A percentile compares a stretch with the other conserved stretches of the same genome.
These are phyloP conservation scores for Chironomus tepperi DNA, from an alignment of 1,140 invertebrate species.

Conservation along the genomic window DNA sequence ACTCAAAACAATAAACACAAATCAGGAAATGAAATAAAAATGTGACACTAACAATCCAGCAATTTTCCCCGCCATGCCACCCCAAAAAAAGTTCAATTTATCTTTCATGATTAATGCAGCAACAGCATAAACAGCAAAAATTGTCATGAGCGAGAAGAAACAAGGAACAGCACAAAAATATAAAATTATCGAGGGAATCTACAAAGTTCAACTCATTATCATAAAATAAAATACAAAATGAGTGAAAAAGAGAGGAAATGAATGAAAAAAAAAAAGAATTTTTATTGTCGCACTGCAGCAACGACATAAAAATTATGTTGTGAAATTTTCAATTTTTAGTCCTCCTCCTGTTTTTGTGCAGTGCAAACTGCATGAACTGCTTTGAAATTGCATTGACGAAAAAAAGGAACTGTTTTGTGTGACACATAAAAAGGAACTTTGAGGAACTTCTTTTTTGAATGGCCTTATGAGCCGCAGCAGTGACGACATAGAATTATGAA, in stretches of 20 bases:
- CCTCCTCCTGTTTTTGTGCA: neutral
- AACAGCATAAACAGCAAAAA: neutral
- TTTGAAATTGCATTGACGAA: neutral
- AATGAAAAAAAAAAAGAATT: neutral
- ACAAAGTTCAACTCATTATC: conserved; percentile 20
- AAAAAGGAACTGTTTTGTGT: neutral
- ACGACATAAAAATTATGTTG: conserved; percentile 9
- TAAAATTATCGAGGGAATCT: neutral
- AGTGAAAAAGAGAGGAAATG: neutral
- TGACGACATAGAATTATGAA: neutral
- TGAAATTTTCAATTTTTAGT: conserved; percentile 8
- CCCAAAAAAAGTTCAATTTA: too few relatives aligned
- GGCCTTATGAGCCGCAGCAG: neutral
- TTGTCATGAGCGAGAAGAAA: neutral
- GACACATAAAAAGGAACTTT: neutral
- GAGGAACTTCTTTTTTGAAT: neutral
- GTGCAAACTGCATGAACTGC: too few relatives aligned
- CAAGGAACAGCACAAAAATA: neutral
- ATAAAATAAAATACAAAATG: conserved; percentile 20
- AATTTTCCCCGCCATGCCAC: too few relatives aligned
- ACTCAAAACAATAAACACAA: too few relatives aligned
- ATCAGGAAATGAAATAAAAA: too few relatives aligned
- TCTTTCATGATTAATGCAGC: neutral
- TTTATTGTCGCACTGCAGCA: conserved; percentile 10
- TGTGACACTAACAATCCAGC: too few relatives aligned